These are phyloP conservation scores for Melanerpes aurifrons DNA, from an alignment of 2,113 vertebrate species.

Conservation along the genomic window DNA sequence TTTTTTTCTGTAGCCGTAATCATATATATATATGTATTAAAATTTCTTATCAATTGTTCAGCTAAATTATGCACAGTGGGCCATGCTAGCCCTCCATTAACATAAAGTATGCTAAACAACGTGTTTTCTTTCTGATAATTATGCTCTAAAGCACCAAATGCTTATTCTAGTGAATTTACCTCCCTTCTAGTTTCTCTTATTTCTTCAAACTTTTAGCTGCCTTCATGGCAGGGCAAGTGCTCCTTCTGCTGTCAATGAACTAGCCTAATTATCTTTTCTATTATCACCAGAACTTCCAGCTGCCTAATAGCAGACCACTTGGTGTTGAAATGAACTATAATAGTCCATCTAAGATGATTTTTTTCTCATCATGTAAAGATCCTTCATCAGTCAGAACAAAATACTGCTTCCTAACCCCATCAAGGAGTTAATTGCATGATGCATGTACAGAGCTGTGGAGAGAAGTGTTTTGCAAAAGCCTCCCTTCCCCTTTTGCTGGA, in stretches of 20 bases:
- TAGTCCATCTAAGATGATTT: constrained; percentile 15
- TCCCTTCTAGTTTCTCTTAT: constrained; percentile 66
- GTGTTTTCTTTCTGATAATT: constrained; percentile 84
- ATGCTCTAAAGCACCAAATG: constrained; percentile 84
- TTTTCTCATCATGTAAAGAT: constrained; percentile 32
- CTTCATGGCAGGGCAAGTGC: constrained; percentile 66
- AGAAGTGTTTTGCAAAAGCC: neutral
- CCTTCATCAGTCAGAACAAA: neutral
- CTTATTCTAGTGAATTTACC: constrained; percentile 84
- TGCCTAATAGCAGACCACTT: neutral
- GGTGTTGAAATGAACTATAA: constrained; percentile 45
- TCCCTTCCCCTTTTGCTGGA: neutral
- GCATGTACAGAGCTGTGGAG: neutral
- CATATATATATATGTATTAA: constrained; percentile 89
- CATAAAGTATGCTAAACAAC: constrained; percentile 87
- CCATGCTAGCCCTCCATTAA: constrained; percentile 86
- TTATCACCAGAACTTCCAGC: constrained; percentile 34
- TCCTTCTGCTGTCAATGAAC: constrained; percentile 62
- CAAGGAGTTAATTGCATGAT: constrained; percentile 35
- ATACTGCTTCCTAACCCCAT: constrained; percentile 40
- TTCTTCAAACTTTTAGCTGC: constrained; percentile 72
- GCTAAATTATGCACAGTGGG: constrained; percentile 95
- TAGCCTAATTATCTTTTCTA: constrained; percentile 63
- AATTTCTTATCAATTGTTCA: constrained; percentile 88
- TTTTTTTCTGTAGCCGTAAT: constrained; percentile 88